A percentile compares a stretch with the other conserved stretches of the same genome.
Conservation (phyloP, 2,113 vertebrate species). For the Thalassarche chlororhynchos region DNA sequence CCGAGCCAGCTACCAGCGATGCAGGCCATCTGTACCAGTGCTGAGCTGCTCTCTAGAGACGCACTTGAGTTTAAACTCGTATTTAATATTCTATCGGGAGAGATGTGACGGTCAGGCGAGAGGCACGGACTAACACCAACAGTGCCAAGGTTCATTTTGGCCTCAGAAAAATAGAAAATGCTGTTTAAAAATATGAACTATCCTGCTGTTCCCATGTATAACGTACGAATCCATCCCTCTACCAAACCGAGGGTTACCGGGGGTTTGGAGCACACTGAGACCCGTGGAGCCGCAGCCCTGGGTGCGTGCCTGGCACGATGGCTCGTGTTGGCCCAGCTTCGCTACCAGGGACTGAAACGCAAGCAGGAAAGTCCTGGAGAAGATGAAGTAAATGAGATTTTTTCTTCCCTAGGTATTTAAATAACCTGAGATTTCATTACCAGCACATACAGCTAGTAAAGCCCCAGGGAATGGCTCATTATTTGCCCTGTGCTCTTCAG, state of each 20-base stretch:
- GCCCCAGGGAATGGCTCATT: neutral
- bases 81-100: neutral
- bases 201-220: neutral
- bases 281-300: fast-evolving
- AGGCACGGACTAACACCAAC: neutral
- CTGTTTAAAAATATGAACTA: neutral
- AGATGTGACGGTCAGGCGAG: neutral
- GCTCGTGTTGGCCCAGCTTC: fast-evolving
- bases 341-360: neutral
- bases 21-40: fast-evolving
- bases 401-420: neutral
- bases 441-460: neutral
- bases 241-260: fast-evolving
- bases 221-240: neutral
- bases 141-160: neutral
- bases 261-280: neutral
- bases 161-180: neutral
- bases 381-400: neutral
- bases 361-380: neutral
- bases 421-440: neutral
- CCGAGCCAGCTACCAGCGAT: neutral
- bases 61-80: neutral
- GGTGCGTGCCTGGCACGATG: fast-evolving
- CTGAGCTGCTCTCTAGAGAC: neutral
- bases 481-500: neutral